Evolutionary conservation across 2,113 vertebrate species (phyloP), one percentile per base, ranked within the genome.

Genomic region (Thymallus thymallus): DNA sequence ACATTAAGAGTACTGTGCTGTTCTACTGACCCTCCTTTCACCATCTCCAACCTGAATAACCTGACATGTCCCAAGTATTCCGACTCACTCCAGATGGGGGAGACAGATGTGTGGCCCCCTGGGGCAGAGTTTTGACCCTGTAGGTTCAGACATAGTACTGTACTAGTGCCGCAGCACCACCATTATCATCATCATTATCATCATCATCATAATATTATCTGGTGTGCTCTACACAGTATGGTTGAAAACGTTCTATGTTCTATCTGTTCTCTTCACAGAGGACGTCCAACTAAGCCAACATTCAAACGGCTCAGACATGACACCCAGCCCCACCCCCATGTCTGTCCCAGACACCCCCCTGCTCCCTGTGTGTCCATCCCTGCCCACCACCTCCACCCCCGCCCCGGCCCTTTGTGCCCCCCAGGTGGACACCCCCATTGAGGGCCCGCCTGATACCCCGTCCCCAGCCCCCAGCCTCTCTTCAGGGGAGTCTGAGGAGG

Each of bases 401-500:
- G 72, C 79, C 45, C 62, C 81, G 24, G 26, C 69, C 41, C 76
- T 83, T 55, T 65, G 75, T 48, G 69, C 71, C 69, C 35, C 82
- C 67, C 69, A 81, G 26, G 82, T 10, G 0, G 90, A 90, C 32
- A 71, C 80, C 24, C 60, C 85, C 41, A 18, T 26, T 24, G 77
- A 5, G 14, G 61, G 74, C 14, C 73, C 79, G 76, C 81, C 79
- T 61, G 89, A 91, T 61, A 81, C 79, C 58, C 87, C 87, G 2
- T 87, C 87, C 62, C 87, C 84, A 3, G 85, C 76, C 51, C 85
- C 89, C 60, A 91, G 86, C 74, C 80, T 55, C 4, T 80, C 76
- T 55, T 85, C 82, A 73, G 89, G 77, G 68, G 95, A 94, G 71
- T 92, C 91, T 1, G 96, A 97, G 62, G 95, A 97, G 61, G 95